phyloP scores from a whole-genome alignment of 2,797 vertebrate genomes.

The Pseudopleuronectes americanus region DNA sequence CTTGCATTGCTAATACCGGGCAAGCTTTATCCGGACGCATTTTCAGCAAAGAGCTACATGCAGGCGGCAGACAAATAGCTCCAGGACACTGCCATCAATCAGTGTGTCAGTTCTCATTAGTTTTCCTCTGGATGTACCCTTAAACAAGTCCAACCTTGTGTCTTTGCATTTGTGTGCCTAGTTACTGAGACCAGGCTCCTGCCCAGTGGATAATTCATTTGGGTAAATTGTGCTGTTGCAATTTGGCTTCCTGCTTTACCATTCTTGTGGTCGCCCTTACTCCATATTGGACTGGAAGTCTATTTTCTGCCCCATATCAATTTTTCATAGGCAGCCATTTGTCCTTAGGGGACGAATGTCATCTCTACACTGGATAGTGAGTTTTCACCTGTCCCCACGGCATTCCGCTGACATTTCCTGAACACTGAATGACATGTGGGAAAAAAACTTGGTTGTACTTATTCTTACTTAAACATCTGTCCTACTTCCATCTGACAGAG shows the following conservation, averaged over 20 bases:
- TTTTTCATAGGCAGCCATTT: conserved; percentile 83
- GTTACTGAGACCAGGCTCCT: conserved; percentile 63
- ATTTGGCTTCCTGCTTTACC: conserved; percentile 63
- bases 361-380: conserved; percentile 66
- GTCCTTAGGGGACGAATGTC: conserved; percentile 75
- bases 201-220: conserved; percentile 78
- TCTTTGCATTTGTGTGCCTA: conserved; percentile 77
- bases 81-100: conserved; percentile 68
- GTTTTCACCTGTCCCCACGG: conserved; percentile 65
- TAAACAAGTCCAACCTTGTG: conserved; percentile 73
- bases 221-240: conserved; percentile 73
- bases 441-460: conserved; percentile 38
- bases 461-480: conserved; percentile 47
- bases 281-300: conserved; percentile 69
- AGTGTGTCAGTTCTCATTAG: conserved; percentile 67
- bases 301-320: conserved; percentile 83
- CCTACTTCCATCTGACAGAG: conserved; percentile 37
- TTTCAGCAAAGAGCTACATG: conserved; percentile 24
- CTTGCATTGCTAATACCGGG: conserved; percentile 3
- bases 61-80: conserved; percentile 63
- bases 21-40: conserved; percentile 16
- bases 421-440: conserved; percentile 35
- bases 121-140: conserved; percentile 67
- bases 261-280: conserved; percentile 59
- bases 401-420: conserved; percentile 62